Conservation (phyloP, 2,888 invertebrate genomes). For the Germaria angustata region DNA sequence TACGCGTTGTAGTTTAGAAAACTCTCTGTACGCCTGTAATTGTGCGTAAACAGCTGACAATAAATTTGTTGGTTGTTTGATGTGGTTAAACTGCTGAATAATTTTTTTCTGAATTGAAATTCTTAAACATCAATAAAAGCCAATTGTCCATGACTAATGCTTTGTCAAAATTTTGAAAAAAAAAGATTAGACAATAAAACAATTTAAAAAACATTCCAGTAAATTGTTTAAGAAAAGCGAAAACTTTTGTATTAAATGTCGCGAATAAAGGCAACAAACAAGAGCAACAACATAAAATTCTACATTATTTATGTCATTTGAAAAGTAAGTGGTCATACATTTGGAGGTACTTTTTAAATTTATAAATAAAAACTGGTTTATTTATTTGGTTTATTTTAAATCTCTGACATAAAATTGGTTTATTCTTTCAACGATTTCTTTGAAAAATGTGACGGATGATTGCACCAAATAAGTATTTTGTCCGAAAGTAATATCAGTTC, state of each 20-base stretch:
- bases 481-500: no score
- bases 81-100: constrained; percentile 28
- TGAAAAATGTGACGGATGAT: no score
- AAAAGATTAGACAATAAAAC: constrained; percentile 13
- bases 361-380: no score
- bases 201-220: background rate
- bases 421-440: no score
- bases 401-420: no score
- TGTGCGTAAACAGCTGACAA: constrained; percentile 35
- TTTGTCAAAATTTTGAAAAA: constrained; percentile 37
- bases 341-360: background rate
- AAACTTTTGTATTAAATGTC: constrained; percentile 24
- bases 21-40: background rate
- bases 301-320: background rate
- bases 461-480: no score
- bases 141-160: constrained; percentile 66
- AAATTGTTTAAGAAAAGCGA: constrained; percentile 2
- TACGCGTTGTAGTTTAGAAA: background rate
- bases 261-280: background rate
- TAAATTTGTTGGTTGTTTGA: constrained; percentile 3
- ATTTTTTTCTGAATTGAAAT: constrained; percentile 12
- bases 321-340: background rate
- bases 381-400: no score
- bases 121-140: constrained; percentile 25
- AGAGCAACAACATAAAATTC: constrained; percentile 1